Evolutionary conservation across 2,113 vertebrate species (phyloP).

Genomic region (Psephotus haematonotus): DNA sequence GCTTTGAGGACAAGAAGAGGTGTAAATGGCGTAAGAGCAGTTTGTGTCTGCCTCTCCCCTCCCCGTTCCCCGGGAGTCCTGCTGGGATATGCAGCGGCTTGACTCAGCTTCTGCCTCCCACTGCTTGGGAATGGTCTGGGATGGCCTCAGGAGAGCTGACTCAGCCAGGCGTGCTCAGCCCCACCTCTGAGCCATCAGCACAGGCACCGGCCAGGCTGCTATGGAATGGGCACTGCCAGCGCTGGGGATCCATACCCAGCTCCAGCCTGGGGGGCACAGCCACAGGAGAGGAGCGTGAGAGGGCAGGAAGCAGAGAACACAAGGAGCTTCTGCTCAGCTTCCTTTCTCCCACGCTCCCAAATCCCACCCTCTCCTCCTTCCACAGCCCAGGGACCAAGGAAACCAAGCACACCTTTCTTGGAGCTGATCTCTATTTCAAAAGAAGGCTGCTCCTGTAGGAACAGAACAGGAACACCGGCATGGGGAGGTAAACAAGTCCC

Average conservation of each 20-base stretch:
- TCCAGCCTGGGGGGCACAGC: background rate
- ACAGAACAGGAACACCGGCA: background rate
- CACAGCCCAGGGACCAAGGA: rapidly evolving
- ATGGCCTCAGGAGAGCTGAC: background rate
- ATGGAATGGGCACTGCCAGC: background rate
- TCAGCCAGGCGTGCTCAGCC: background rate
- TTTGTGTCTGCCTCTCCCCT: background rate
- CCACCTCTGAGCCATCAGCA: background rate
- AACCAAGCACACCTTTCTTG: background rate
- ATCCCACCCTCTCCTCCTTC: background rate
- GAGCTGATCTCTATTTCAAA: constrained; percentile 21
- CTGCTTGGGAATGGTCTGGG: background rate
- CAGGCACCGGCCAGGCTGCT: background rate
- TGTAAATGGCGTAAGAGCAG: rapidly evolving
- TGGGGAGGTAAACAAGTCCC: background rate
- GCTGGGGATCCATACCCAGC: background rate
- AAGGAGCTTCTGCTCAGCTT: background rate
- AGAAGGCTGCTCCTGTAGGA: background rate
- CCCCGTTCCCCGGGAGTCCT: background rate
- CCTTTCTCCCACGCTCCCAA: background rate
- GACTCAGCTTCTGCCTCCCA: background rate
- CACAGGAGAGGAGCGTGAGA: background rate
- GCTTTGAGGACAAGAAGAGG: background rate
- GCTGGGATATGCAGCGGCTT: background rate
- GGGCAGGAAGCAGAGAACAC: rapidly evolving